A percentile compares a stretch with the other conserved stretches of the same genome.
Evolutionary conservation across 1,140 invertebrate genomes (phyloP).

Genomic region (Ostrea denselamellosa): DNA sequence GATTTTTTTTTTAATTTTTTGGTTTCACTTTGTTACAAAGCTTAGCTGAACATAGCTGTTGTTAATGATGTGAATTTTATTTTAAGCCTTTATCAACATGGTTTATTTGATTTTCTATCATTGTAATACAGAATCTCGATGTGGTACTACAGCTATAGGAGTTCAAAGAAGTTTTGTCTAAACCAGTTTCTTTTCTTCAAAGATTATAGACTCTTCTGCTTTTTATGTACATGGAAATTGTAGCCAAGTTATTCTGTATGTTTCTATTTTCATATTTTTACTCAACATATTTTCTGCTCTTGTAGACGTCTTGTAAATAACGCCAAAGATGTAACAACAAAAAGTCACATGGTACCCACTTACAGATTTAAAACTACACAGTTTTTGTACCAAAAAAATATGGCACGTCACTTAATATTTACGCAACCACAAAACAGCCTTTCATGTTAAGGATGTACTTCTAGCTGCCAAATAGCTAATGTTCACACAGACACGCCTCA

Average conservation of each 20-base stretch:
- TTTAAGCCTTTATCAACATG: background rate
- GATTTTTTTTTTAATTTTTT: background rate
- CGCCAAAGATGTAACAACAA: background rate
- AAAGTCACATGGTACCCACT: background rate
- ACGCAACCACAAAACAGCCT: background rate
- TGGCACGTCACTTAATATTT: background rate
- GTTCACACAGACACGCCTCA: background rate
- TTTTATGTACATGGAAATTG: conserved; percentile 15
- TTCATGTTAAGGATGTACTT: background rate
- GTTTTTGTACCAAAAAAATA: background rate
- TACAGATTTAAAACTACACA: background rate
- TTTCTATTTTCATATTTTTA: background rate
- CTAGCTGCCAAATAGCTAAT: background rate
- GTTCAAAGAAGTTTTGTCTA: background rate
- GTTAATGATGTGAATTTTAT: background rate
- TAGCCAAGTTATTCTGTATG: background rate
- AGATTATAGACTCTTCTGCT: conserved; percentile 13
- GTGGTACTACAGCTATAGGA: background rate
- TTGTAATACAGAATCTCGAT: background rate
- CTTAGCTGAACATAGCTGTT: background rate
- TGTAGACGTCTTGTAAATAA: conserved; percentile 24
- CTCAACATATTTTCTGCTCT: background rate
- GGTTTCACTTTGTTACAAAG: background rate
- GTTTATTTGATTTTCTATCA: background rate
- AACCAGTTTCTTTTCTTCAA: background rate